These are phyloP conservation scores for Lithophane semibrunnea DNA, from an alignment of 2,888 invertebrate genomes.

Conservation along the genomic window DNA sequence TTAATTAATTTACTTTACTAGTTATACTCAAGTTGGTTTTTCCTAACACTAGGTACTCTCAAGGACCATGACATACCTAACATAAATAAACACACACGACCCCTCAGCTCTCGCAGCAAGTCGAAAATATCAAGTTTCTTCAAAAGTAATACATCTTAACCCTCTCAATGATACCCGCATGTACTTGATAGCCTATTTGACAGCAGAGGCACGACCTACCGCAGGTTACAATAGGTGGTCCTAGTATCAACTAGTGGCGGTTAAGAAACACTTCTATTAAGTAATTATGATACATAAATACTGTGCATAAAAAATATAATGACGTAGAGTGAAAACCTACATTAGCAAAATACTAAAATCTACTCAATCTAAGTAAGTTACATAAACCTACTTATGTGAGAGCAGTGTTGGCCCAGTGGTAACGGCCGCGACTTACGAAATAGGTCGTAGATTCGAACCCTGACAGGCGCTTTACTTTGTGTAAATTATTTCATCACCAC, in stretches of 20 bases:
- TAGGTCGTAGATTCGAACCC: no score
- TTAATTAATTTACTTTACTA: no score
- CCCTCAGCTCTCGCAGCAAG: slow-evolving; percentile 8
- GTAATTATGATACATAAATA: not conserved
- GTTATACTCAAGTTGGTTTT: not conserved
- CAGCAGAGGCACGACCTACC: slow-evolving; percentile 59
- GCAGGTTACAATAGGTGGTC: slow-evolving; percentile 47
- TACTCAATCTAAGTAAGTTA: not conserved
- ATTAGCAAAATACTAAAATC: not conserved
- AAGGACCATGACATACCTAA: not conserved
- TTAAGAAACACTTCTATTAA: not conserved
- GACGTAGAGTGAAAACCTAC: not conserved
- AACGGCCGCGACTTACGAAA: no score
- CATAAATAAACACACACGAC: not conserved
- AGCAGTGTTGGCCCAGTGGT: no score
- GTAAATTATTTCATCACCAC: no score
- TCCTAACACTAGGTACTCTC: not conserved
- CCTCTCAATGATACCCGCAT: slow-evolving; percentile 59
- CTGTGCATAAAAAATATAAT: not conserved
- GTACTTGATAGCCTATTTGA: slow-evolving; percentile 42
- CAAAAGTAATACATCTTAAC: slow-evolving; percentile 36
- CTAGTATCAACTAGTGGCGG: not conserved
- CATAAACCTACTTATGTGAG: not conserved
- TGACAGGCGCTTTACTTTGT: no score
- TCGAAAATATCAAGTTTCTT: slow-evolving; percentile 54